A percentile compares a stretch with the other conserved stretches of the same genome.
Conservation (phyloP, 1,140 invertebrate species). For the Chionoecetes opilio region DNA sequence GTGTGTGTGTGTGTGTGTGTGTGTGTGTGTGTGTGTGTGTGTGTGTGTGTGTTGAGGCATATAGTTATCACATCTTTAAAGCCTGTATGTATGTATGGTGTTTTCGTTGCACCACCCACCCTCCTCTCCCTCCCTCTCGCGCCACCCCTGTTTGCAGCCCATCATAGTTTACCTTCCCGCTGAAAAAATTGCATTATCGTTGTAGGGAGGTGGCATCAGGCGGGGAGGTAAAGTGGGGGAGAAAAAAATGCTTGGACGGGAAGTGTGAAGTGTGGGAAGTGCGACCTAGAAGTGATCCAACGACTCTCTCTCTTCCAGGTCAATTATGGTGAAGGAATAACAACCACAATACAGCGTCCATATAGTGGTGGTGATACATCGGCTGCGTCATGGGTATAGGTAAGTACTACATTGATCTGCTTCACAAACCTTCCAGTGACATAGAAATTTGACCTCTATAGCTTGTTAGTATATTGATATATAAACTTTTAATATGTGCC, state of each 20-base stretch:
- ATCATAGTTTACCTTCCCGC: constrained; percentile 27
- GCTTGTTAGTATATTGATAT: no score
- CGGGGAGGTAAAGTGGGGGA: neutral
- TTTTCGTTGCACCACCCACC: neutral
- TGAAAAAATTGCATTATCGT: neutral
- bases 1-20: no score
- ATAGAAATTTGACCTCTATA: no score
- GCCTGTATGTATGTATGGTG: no score
- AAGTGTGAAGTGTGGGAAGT: neutral
- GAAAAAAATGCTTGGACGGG: neutral
- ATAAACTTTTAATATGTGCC: no score
- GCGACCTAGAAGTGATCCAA: neutral
- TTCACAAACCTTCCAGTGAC: no score
- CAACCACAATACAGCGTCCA: no score
- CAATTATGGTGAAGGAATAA: neutral
- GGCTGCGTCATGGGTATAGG: no score
- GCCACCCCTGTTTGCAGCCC: neutral
- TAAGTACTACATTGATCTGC: no score
- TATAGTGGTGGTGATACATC: no score
- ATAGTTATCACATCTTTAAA: neutral
- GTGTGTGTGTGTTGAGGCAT: neutral
- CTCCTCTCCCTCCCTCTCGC: neutral
- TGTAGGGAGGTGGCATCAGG: neutral
- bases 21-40: no score
- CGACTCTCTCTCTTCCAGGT: neutral